These are phyloP conservation scores for Rhea pennata DNA, from an alignment of 2,113 vertebrate genomes.

Conservation along the genomic window DNA sequence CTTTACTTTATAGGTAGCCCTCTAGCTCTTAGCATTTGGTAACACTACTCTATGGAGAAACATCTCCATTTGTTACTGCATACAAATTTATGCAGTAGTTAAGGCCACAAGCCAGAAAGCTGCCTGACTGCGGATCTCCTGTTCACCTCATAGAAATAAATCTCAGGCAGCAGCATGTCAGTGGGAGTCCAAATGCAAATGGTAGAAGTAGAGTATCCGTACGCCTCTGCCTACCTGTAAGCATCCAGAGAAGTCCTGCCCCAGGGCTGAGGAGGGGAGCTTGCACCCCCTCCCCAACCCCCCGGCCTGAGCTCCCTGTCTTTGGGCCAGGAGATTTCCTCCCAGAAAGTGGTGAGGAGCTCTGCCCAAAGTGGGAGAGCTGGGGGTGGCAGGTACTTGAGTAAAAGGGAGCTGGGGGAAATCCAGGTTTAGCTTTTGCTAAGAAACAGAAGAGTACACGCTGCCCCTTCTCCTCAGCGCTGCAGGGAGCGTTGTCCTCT, in stretches of 20 bases:
- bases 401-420: not conserved
- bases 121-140: not conserved
- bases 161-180: rapidly evolving
- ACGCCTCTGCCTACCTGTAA: not conserved
- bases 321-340: not conserved
- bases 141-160: rapidly evolving
- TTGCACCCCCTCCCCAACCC: not conserved
- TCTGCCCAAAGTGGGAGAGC: not conserved
- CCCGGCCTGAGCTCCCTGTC: too few relatives aligned
- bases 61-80: rapidly evolving
- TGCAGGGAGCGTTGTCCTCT: not conserved
- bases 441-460: not conserved
- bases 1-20: not conserved
- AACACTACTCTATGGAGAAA: rapidly evolving
- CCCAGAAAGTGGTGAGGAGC: not conserved
- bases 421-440: not conserved
- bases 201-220: not conserved
- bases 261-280: not conserved
- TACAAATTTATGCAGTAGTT: rapidly evolving
- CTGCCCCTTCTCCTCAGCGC: not conserved
- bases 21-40: not conserved
- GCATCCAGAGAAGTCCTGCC: not conserved
- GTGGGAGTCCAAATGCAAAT: not conserved
- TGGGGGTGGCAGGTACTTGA: rapidly evolving
- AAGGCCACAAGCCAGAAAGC: not conserved